A percentile compares a stretch with the other conserved stretches of the same genome.
These are phyloP conservation scores for Siniperca knerii DNA, from an alignment of 2,113 vertebrate genomes.

Conservation along the genomic window DNA sequence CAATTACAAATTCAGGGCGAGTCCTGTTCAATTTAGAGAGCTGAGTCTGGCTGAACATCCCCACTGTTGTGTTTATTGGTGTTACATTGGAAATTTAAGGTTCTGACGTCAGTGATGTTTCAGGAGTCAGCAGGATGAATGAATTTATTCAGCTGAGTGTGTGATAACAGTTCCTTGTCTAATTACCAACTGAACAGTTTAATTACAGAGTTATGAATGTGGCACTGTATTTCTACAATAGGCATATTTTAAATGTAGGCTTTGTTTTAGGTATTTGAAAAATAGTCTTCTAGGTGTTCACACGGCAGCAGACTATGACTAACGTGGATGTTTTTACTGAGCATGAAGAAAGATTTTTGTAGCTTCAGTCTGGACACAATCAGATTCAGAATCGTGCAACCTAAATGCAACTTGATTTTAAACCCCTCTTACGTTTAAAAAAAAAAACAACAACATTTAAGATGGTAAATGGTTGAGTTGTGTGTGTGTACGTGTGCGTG, in stretches of 20 bases:
- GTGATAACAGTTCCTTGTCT: neutral
- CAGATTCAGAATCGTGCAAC: neutral
- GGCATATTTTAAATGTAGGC: neutral
- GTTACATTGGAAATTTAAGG: neutral
- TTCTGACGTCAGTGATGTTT: conserved; percentile 6
- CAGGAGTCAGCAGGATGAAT: conserved; percentile 19
- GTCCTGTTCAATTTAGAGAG: conserved; percentile 4
- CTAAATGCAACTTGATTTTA: too few species aligned
- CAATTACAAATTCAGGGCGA: neutral
- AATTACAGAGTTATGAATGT: neutral
- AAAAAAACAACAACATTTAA: too few species aligned
- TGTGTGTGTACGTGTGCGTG: too few species aligned
- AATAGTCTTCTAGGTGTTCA: neutral
- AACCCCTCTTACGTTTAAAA: too few species aligned
- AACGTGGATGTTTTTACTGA: too few species aligned
- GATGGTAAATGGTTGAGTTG: neutral
- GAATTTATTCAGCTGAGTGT: neutral
- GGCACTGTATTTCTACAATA: neutral
- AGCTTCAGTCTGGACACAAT: neutral
- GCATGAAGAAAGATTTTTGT: neutral
- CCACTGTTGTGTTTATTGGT: neutral
- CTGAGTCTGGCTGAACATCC: neutral
- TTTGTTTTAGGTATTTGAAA: neutral
- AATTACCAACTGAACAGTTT: neutral
- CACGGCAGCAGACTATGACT: neutral